A percentile compares a stretch with the other conserved stretches of the same genome.
phyloP scores from a whole-genome alignment of 2,797 vertebrate genomes.

The Amblyraja radiata region DNA sequence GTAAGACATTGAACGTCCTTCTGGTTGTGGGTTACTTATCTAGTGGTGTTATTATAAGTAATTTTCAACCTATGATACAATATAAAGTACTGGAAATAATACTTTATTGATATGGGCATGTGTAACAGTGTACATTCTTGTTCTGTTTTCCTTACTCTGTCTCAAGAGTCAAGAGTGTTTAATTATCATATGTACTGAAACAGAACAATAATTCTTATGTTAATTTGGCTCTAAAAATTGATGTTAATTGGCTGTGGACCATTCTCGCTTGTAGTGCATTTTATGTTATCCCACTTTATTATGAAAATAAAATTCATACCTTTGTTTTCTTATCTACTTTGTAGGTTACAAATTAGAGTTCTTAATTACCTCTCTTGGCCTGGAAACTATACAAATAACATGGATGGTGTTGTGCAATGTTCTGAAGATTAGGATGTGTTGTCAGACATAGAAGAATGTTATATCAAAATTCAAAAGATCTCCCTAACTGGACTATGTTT shows the following conservation, averaged over 20 bases:
- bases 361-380: neutral
- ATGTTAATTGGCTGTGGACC: neutral
- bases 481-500: neutral
- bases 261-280: neutral
- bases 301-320: neutral
- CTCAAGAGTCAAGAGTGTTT: too few species aligned
- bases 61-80: neutral
- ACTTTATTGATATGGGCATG: neutral
- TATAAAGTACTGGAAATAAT: neutral
- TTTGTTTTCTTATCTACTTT: neutral
- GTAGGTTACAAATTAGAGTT: neutral
- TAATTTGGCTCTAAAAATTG: neutral
- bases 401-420: constrained; percentile 20
- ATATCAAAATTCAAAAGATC: constrained; percentile 36
- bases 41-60: neutral
- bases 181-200: too few species aligned
- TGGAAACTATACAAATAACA: constrained; percentile 32
- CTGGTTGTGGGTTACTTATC: too few species aligned
- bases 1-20: too few species aligned
- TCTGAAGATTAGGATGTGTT: neutral
- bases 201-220: neutral
- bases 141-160: neutral
- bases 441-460: constrained; percentile 35
- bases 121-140: neutral
- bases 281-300: neutral